A percentile compares a stretch with the other conserved stretches of the same genome.
These are phyloP conservation scores for Mobula hypostoma DNA, from an alignment of 2,113 vertebrate species.

Conservation along the genomic window DNA sequence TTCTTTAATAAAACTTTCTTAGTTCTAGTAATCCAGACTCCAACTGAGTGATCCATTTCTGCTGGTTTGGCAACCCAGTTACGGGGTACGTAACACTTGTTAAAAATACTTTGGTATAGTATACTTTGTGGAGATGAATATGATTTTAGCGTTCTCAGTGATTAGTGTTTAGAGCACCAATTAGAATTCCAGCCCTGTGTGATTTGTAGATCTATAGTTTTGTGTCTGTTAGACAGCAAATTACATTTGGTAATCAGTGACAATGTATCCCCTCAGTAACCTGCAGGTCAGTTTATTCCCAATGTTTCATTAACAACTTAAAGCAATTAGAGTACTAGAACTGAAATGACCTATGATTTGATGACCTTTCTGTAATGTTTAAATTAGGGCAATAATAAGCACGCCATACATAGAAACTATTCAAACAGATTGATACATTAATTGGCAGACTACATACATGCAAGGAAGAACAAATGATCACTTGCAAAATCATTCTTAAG, in stretches of 20 bases:
- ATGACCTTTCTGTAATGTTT: background rate
- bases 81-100: too few relatives aligned
- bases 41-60: too few relatives aligned
- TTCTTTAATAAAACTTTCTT: too few relatives aligned
- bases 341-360: background rate
- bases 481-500: background rate
- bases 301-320: background rate
- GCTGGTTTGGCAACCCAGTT: too few relatives aligned
- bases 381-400: conserved; percentile 9
- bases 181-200: too few relatives aligned
- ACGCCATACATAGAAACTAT: background rate
- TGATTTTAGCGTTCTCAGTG: background rate
- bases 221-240: background rate
- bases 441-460: background rate
- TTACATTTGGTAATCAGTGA: background rate
- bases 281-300: background rate
- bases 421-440: background rate
- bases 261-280: background rate
- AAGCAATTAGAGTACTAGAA: background rate
- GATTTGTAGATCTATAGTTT: background rate
- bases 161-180: background rate
- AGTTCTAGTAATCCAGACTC: too few relatives aligned
- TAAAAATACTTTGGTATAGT: background rate
- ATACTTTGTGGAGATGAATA: background rate
- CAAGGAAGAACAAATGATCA: background rate